Conservation (phyloP, 2,113 vertebrate species). For the Orthonyx spaldingii region DNA sequence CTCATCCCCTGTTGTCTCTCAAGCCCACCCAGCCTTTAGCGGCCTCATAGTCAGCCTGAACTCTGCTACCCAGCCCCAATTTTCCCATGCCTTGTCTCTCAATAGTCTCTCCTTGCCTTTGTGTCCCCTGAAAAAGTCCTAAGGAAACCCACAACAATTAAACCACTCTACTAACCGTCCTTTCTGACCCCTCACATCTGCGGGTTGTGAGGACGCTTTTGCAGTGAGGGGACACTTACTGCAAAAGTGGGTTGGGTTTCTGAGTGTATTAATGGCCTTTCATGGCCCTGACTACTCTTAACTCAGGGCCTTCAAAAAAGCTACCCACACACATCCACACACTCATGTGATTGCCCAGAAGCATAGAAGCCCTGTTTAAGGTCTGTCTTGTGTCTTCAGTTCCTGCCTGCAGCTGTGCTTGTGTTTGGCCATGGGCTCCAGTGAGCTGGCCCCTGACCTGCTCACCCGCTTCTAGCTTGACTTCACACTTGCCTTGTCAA, state of each 20-base stretch:
- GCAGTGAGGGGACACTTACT: background rate
- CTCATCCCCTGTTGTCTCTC: background rate
- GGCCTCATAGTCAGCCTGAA: background rate
- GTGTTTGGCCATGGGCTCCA: background rate
- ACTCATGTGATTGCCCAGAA: background rate
- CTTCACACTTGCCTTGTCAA: background rate
- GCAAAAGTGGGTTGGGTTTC: accelerated
- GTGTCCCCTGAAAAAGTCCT: background rate
- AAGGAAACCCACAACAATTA: background rate
- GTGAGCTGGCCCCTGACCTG: background rate
- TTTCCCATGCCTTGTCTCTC: background rate
- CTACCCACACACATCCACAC: background rate
- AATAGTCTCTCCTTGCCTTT: background rate
- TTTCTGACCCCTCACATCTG: background rate
- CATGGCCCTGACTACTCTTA: background rate
- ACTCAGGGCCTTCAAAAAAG: background rate
- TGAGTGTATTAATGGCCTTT: background rate
- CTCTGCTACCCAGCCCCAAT: background rate
- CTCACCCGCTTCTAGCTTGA: background rate
- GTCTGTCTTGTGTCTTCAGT: background rate
- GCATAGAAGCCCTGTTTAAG: background rate
- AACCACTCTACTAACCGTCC: background rate
- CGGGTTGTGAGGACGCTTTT: background rate
- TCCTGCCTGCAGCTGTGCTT: background rate
- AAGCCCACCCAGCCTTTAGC: background rate